A percentile compares a stretch with the other conserved stretches of the same genome.
These are phyloP conservation scores for Scomber colias DNA, from an alignment of 2,113 vertebrate genomes.

Conservation along the genomic window DNA sequence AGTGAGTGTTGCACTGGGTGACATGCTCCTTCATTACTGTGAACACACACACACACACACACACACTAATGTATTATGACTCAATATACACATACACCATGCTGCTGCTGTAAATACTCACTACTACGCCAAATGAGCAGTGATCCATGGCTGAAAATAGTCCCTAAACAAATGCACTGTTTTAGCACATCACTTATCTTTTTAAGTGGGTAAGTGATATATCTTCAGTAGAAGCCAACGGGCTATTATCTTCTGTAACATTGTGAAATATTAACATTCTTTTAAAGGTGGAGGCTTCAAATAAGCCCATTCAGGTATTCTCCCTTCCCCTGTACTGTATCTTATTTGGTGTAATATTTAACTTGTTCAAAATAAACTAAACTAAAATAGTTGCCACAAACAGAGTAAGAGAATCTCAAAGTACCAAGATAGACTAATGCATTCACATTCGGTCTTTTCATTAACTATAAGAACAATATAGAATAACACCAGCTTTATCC, in stretches of 20 bases:
- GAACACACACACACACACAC: not conserved
- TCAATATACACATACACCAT: not conserved
- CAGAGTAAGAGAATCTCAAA: not conserved
- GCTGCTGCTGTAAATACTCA: not conserved
- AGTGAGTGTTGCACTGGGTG: not conserved
- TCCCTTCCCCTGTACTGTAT: too few species aligned
- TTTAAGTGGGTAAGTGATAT: not conserved
- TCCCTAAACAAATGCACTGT: not conserved
- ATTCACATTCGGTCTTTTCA: too few species aligned
- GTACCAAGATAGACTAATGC: not conserved
- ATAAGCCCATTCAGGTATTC: too few species aligned
- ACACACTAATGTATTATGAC: slow-evolving; percentile 6
- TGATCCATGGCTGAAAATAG: not conserved
- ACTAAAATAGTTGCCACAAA: too few species aligned
- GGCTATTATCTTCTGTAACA: too few species aligned
- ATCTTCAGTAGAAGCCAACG: not conserved
- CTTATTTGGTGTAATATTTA: too few species aligned
- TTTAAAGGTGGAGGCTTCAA: too few species aligned
- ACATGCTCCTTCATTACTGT: not conserved
- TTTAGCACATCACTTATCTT: not conserved
- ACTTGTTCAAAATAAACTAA: too few species aligned
- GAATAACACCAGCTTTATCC: not conserved
- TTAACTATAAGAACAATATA: too few species aligned
- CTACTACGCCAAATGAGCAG: not conserved
- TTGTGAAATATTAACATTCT: too few species aligned